Evolutionary conservation across 2,113 vertebrate genomes (phyloP).

Genomic region (Psephotus haematonotus): DNA sequence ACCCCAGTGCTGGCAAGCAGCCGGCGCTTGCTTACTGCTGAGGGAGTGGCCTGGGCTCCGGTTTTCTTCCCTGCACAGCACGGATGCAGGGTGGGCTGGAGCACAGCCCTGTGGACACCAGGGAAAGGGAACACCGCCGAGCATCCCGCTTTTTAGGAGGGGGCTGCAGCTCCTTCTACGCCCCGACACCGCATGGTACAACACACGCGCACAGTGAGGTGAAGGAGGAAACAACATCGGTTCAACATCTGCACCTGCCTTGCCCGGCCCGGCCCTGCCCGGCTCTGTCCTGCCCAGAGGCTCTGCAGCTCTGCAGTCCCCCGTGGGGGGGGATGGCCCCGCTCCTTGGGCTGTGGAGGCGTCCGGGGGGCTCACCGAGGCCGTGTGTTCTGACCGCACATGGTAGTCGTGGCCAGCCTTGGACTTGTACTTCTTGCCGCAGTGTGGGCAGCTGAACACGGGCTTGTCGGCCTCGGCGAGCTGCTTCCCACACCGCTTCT

Average conservation of each 20-base stretch:
- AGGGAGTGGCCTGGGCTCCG: neutral
- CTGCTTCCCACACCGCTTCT: constrained; percentile 90
- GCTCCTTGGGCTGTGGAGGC: constrained; percentile 8
- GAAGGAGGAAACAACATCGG: neutral
- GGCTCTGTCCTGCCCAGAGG: constrained; percentile 49
- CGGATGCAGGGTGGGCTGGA: neutral
- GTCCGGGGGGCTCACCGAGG: constrained; percentile 51
- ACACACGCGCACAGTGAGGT: rapidly evolving
- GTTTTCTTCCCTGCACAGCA: neutral
- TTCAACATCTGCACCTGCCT: constrained; percentile 56
- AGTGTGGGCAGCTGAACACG: constrained; percentile 88
- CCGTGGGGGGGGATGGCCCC: neutral
- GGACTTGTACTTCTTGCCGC: constrained; percentile 90
- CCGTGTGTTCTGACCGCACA: constrained; percentile 85
- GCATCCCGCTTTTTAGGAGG: neutral
- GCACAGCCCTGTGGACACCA: neutral
- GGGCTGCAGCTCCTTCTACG: too few species aligned
- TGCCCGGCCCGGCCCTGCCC: constrained; percentile 41
- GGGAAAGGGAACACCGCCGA: neutral
- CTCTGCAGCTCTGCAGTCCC: constrained; percentile 43
- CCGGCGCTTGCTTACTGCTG: rapidly evolving
- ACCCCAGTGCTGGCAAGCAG: neutral
- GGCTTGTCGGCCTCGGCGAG: constrained; percentile 85
- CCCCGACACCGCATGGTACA: rapidly evolving
- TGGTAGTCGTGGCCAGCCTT: constrained; percentile 94